These are phyloP conservation scores for Mus musculus DNA, from an alignment of 2,113 vertebrate genomes.

Conservation along the genomic window DNA sequence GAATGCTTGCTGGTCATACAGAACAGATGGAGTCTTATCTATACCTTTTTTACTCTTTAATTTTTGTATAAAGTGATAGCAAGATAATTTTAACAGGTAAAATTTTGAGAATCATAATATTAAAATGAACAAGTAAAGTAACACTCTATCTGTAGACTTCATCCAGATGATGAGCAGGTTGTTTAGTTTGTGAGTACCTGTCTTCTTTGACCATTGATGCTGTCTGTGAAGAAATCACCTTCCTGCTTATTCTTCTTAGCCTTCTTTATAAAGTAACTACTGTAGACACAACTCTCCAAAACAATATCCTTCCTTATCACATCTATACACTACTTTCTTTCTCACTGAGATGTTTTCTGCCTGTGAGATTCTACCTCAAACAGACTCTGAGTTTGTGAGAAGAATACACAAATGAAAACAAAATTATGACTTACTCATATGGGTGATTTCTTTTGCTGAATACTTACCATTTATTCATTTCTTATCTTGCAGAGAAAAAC, in stretches of 20 bases:
- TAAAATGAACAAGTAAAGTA: constrained; percentile 28
- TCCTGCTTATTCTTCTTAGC: not conserved
- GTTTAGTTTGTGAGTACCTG: not conserved
- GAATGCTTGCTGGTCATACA: not conserved
- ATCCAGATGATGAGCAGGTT: not conserved
- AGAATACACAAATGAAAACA: not conserved
- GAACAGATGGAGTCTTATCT: not conserved
- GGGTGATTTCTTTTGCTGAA: constrained; percentile 13
- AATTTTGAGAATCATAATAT: not conserved
- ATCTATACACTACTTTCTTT: not conserved
- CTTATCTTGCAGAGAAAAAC: not conserved
- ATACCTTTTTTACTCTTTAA: not conserved
- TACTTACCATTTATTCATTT: not conserved
- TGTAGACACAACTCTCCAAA: not conserved
- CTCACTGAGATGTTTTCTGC: constrained; percentile 15
- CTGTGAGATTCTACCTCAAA: not conserved
- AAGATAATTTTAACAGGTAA: constrained; percentile 8
- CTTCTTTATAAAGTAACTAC: not conserved
- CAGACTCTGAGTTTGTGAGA: not conserved
- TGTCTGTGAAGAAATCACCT: not conserved
- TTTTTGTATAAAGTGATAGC: not conserved
- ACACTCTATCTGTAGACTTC: not conserved
- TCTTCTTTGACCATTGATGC: not conserved
- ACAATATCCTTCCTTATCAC: not conserved
- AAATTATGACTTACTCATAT: not conserved